Percentiles rank a stretch among this genome's conserved stretches.
Conservation (phyloP, 1,140 invertebrate genomes). For the Lasioglossum baleicum region DNA sequence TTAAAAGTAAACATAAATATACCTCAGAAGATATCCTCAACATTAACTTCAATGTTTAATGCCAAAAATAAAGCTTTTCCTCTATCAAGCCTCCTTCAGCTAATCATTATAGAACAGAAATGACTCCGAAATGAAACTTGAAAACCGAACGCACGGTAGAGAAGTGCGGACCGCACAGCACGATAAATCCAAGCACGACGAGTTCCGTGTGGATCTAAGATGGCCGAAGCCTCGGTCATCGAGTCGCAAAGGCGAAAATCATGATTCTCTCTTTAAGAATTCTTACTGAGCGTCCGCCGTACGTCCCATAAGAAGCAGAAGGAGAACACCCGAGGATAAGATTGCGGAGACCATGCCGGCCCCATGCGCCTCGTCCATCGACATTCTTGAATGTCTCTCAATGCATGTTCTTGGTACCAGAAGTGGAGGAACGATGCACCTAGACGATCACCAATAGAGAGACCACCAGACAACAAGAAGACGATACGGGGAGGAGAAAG, state of each 20-base stretch:
- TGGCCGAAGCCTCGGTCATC: not conserved
- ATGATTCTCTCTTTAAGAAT: not conserved
- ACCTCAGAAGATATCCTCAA: too few species aligned
- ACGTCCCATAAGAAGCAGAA: conserved; percentile 61
- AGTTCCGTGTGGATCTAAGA: not conserved
- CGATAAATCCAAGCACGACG: not conserved
- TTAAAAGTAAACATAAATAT: too few species aligned
- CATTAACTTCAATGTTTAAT: too few species aligned
- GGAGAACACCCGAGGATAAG: conserved; percentile 64
- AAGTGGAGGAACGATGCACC: not conserved
- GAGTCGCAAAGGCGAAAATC: not conserved
- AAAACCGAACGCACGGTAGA: too few species aligned
- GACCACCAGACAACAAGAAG: too few species aligned
- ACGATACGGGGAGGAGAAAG: too few species aligned
- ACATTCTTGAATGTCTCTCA: conserved; percentile 51
- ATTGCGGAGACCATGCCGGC: conserved; percentile 62
- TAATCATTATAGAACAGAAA: too few species aligned
- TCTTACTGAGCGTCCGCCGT: conserved; percentile 73
- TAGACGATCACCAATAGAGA: too few species aligned
- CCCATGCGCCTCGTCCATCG: conserved; percentile 64
- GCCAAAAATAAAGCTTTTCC: too few species aligned
- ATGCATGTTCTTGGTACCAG: conserved; percentile 63
- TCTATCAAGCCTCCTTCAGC: too few species aligned
- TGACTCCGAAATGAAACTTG: too few species aligned
- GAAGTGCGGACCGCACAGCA: too few species aligned